These are phyloP conservation scores for Nephila pilipes DNA, from an alignment of 1,140 invertebrate species.

Conservation along the genomic window DNA sequence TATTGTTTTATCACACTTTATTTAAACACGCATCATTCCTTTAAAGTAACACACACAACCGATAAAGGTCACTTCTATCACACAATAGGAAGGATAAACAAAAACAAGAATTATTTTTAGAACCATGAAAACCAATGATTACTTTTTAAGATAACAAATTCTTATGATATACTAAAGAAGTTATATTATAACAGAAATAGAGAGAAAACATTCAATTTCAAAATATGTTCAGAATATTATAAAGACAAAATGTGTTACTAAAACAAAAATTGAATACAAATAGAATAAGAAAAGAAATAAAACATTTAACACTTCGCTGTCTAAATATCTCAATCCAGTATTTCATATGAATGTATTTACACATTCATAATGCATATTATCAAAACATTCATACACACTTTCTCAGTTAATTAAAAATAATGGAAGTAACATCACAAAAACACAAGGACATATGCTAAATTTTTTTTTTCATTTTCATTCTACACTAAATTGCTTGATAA, in stretches of 20 bases:
- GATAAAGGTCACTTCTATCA: slow-evolving; percentile 9
- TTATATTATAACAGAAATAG: not conserved
- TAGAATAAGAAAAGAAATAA: not conserved
- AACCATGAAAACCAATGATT: not conserved
- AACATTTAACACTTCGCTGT: not conserved
- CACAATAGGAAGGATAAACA: not conserved
- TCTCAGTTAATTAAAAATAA: not conserved
- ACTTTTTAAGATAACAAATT: not conserved
- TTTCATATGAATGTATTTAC: not conserved
- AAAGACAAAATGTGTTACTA: not conserved
- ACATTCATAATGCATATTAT: not conserved
- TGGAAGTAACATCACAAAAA: not conserved
- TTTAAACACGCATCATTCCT: slow-evolving; percentile 15
- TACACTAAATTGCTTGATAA: slow-evolving; percentile 25
- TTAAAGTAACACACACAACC: slow-evolving; percentile 37
- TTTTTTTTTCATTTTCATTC: slow-evolving; percentile 6
- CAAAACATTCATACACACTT: not conserved
- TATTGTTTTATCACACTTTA: slow-evolving; percentile 14
- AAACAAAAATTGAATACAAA: not conserved
- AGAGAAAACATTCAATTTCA: not conserved
- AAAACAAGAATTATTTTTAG: not conserved
- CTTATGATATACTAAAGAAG: not conserved
- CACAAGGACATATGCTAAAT: not conserved
- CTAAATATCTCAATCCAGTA: not conserved
- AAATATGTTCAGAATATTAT: not conserved